A percentile compares a stretch with the other conserved stretches of the same genome.
Evolutionary conservation across 1,140 invertebrate species (phyloP).

Genomic region (Zeugodacus cucurbitae): DNA sequence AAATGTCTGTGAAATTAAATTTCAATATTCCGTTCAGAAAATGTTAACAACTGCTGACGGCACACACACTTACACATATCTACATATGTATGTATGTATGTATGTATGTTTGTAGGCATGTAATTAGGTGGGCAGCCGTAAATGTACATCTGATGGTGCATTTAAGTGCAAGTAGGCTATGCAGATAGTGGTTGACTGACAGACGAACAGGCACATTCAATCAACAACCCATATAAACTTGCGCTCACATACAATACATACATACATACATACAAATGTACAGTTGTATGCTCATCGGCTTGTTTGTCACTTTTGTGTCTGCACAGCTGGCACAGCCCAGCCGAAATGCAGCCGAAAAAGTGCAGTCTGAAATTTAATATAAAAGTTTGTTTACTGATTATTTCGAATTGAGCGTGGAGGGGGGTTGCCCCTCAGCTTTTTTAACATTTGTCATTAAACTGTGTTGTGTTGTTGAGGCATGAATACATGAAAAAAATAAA

Average conservation of each 20-base stretch:
- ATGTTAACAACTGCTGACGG: not conserved
- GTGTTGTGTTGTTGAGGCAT: too few species aligned
- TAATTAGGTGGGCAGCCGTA: not conserved
- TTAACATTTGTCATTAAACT: not conserved
- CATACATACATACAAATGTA: not conserved
- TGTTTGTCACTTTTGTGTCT: conserved; percentile 22
- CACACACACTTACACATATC: too few species aligned
- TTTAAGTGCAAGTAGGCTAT: too few species aligned
- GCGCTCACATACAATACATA: not conserved
- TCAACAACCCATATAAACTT: not conserved
- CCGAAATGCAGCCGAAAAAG: conserved; percentile 32
- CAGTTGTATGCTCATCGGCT: not conserved
- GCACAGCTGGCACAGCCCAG: not conserved
- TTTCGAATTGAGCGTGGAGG: not conserved
- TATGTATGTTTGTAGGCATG: not conserved
- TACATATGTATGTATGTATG: too few species aligned
- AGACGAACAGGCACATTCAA: not conserved
- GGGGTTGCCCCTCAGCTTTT: not conserved
- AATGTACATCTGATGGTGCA: too few species aligned
- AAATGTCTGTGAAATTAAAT: not conserved
- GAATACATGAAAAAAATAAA: too few species aligned
- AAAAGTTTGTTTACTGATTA: not conserved
- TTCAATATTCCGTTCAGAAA: not conserved
- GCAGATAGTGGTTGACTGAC: not conserved
- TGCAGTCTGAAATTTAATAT: conserved; percentile 28